A percentile compares a stretch with the other conserved stretches of the same genome.
Evolutionary conservation across 1,140 invertebrate genomes (phyloP).

Genomic region (Gryon sp.): DNA sequence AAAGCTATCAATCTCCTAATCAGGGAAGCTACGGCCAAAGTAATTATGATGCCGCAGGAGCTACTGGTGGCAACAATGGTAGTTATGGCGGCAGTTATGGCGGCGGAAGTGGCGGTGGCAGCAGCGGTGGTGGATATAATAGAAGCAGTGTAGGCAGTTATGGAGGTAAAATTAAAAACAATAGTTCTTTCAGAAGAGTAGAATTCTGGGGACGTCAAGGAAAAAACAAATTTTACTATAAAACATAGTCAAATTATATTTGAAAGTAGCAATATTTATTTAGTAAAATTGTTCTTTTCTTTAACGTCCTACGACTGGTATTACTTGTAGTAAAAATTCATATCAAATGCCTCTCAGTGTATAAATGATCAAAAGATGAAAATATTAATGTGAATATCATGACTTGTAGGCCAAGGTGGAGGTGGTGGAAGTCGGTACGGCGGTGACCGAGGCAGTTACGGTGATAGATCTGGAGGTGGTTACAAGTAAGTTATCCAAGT

Average conservation of each 20-base stretch:
- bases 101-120: slow-evolving; percentile 73
- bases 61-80: slow-evolving; percentile 71
- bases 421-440: slow-evolving; percentile 75
- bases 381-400: too few species aligned
- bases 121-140: slow-evolving; percentile 73
- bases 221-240: slow-evolving; percentile 7
- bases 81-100: slow-evolving; percentile 67
- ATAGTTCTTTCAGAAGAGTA: neutral
- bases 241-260: too few species aligned
- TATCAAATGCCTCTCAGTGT: too few species aligned
- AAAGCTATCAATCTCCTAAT: slow-evolving; percentile 69
- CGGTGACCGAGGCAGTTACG: slow-evolving; percentile 80
- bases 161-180: slow-evolving; percentile 62
- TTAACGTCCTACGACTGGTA: too few species aligned
- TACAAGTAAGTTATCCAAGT: slow-evolving; percentile 75
- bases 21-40: slow-evolving; percentile 78
- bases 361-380: too few species aligned
- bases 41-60: slow-evolving; percentile 77
- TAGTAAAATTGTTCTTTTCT: too few species aligned
- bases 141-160: slow-evolving; percentile 64
- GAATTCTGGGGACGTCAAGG: too few species aligned
- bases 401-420: slow-evolving; percentile 67
- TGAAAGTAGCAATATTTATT: too few species aligned
- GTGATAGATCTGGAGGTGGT: slow-evolving; percentile 74
- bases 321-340: too few species aligned